Percentiles rank a stretch among this genome's conserved stretches.
These are phyloP conservation scores for Theristicus caerulescens DNA, from an alignment of 2,113 vertebrate genomes.

Conservation along the genomic window DNA sequence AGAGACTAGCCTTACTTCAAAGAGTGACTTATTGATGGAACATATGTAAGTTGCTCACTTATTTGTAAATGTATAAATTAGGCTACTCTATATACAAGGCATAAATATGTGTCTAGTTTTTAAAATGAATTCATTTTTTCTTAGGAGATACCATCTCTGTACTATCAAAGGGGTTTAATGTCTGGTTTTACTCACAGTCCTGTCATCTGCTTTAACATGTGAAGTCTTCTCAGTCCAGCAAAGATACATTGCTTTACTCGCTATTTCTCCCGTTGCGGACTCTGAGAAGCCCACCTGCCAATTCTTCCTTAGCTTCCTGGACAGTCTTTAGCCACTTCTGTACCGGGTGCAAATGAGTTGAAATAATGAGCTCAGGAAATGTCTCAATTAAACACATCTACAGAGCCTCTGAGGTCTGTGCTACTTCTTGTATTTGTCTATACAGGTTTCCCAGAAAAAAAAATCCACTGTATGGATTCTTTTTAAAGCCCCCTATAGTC, in stretches of 20 bases:
- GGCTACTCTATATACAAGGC: not conserved
- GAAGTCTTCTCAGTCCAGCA: not conserved
- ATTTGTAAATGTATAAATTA: not conserved
- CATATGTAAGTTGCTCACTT: not conserved
- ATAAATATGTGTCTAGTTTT: slow-evolving; percentile 9
- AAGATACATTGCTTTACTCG: not conserved
- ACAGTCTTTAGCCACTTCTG: not conserved
- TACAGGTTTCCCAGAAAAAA: not conserved
- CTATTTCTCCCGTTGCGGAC: not conserved
- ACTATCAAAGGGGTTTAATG: not conserved
- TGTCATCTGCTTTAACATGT: not conserved
- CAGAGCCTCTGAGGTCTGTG: not conserved
- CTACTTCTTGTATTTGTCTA: not conserved
- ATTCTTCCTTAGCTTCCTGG: not conserved
- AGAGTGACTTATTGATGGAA: not conserved
- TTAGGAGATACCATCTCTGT: not conserved
- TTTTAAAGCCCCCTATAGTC: not conserved
- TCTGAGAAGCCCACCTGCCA: not conserved
- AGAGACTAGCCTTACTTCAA: not conserved
- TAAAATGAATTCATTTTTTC: not conserved
- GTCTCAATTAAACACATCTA: not conserved
- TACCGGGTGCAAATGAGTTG: not conserved
- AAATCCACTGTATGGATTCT: not conserved
- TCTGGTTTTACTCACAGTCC: not conserved
- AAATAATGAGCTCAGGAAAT: not conserved